A percentile compares a stretch with the other conserved stretches of the same genome.
Conservation (phyloP, 1,140 invertebrate genomes). For the Schlechtendalia chinensis region DNA sequence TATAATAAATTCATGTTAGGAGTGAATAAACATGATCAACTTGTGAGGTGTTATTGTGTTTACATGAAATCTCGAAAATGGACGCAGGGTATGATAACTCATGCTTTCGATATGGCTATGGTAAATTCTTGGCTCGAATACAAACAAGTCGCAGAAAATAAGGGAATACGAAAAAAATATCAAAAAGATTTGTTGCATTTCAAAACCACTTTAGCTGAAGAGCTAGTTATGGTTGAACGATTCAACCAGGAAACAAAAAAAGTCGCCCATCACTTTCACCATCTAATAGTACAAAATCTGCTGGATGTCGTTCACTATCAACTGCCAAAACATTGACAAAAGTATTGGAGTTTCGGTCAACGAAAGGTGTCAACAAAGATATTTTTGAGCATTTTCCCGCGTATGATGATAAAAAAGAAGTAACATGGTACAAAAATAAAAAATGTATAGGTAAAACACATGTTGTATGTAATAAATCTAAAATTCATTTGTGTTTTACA, state of each 20-base stretch:
- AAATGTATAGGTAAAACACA: constrained; percentile 13
- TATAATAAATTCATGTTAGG: too few species aligned
- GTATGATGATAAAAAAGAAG: neutral
- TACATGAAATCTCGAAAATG: too few species aligned
- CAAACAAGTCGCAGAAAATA: too few species aligned
- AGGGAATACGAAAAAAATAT: too few species aligned
- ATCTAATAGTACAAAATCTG: constrained; percentile 17
- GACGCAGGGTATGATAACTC: too few species aligned
- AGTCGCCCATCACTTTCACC: constrained; percentile 7
- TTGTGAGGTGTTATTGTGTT: too few species aligned
- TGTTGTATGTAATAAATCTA: neutral
- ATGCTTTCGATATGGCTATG: too few species aligned
- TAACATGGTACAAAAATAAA: neutral
- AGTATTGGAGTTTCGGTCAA: neutral
- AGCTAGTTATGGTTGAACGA: too few species aligned
- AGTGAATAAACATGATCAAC: too few species aligned
- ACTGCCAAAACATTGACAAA: neutral
- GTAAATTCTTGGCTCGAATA: too few species aligned
- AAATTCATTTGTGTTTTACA: neutral
- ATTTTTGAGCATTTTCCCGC: neutral
- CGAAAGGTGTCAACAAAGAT: neutral
- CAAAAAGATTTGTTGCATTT: too few species aligned
- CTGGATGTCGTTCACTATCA: constrained; percentile 3
- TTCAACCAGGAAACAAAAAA: neutral
- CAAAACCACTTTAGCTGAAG: too few species aligned